Evolutionary conservation across 2,888 invertebrate species (phyloP), one percentile per base, ranked within the genome.

Genomic region (Penaeus monodon): DNA sequence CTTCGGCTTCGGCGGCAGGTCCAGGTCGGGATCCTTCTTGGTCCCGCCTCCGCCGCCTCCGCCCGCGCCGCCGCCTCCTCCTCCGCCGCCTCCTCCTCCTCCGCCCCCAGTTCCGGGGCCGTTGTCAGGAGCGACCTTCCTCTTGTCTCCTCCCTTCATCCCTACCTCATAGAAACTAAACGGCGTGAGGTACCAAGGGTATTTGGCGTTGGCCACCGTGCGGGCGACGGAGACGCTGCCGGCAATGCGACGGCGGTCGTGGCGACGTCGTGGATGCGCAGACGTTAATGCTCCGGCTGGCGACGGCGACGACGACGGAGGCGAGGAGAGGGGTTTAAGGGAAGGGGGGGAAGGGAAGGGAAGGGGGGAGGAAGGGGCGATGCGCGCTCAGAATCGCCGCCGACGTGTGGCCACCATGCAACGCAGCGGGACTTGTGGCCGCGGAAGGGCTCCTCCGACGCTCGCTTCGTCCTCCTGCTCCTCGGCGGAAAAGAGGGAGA

Each of bases 1-100:
- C 22, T 85, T 85, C 22, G 88, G 85, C 74, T 78, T 85, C 12
- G 88, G 88, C 2, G 88, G 88, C 44, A 88, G 63, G 76, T 88
- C 86, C 66, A 84, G 64, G 49, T 86, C 86, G 33, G 68, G 49
- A 1, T 70, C 77, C 44, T 85, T 82, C 73, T 73, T 78, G 24
- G 63, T 70, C 7, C 65, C 77, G 49, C 70, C 33, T 4, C 33
- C 87, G 8, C 79, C 74, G 20, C 38, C 80, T 78, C 76, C 68
- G 20, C 63, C 57, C 20, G 44, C 65, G 14, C 74, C 74, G 8
- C 84, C 84, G 24, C 63, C 85, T 73, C 70, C 85, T 20, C 85
- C 85, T 70, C 79, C 85, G n/a, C 70, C 70, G 20, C 81, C 66
- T 6, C 29, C 68, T 24, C 27, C 79, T 65, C 27, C 79, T 63